phyloP scores from a whole-genome alignment of 2,113 vertebrate genomes.

The Pardalotus punctatus region DNA sequence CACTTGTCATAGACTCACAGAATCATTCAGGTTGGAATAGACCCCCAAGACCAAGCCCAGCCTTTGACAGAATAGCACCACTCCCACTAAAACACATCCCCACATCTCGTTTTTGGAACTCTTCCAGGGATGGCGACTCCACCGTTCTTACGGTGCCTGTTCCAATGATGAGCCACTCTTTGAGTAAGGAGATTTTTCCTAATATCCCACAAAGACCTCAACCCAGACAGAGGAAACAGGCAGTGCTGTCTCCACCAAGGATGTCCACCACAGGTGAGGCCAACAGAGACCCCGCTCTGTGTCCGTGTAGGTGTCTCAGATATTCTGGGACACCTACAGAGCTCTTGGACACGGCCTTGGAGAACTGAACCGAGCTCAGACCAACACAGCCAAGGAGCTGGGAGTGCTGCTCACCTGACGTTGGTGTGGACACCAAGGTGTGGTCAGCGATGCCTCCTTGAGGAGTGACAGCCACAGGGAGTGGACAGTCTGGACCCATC shows the following conservation, averaged over 20 bases:
- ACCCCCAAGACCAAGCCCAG: neutral
- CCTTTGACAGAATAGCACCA: neutral
- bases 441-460: fast-evolving
- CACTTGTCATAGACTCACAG: neutral
- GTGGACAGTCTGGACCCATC: neutral
- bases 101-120: neutral
- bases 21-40: neutral
- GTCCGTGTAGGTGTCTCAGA: neutral
- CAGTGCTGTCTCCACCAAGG: neutral
- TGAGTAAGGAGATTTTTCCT: neutral
- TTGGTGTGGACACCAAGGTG: neutral
- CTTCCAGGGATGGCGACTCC: neutral
- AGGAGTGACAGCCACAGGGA: neutral
- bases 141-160: neutral
- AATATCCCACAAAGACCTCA: neutral
- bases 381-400: neutral
- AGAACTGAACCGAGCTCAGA: neutral
- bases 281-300: neutral
- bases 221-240: neutral
- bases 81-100: neutral
- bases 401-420: neutral
- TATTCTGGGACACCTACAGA: neutral
- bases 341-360: neutral
- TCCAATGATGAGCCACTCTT: neutral
- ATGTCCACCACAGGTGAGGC: neutral